Conservation (phyloP, 1,140 invertebrate species). For the Aphaenogaster rudis region DNA sequence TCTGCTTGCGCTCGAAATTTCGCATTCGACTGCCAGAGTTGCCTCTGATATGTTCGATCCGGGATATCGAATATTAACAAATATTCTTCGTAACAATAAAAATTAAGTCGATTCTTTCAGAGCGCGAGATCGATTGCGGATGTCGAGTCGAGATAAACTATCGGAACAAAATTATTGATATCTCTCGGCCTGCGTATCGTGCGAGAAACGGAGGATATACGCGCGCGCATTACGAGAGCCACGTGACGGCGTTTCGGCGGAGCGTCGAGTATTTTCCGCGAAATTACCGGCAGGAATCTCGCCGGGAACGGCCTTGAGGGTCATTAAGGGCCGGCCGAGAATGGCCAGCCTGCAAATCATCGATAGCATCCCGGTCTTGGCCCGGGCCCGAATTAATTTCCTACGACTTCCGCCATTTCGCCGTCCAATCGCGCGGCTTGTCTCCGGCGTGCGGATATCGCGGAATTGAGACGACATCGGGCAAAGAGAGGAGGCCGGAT, state of each 20-base stretch:
- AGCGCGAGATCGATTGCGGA: background rate
- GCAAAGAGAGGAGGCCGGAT: background rate
- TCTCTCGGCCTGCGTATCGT: background rate
- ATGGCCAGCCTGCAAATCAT: constrained; percentile 56
- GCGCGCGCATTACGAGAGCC: no score
- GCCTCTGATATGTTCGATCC: no score
- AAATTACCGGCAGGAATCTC: constrained; percentile 44
- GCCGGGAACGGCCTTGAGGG: background rate
- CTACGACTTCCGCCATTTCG: constrained; percentile 58
- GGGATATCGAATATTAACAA: background rate
- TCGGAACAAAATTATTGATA: background rate
- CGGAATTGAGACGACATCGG: constrained; percentile 53
- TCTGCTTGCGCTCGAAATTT: constrained; percentile 8
- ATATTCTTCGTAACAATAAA: background rate
- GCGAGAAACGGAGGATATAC: background rate
- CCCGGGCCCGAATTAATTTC: constrained; percentile 31
- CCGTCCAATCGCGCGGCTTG: constrained; percentile 29
- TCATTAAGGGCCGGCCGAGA: constrained; percentile 52
- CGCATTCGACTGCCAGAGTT: background rate
- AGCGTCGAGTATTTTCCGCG: constrained; percentile 36
- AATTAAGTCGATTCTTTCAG: background rate
- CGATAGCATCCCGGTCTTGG: constrained; percentile 32
- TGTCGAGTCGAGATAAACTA: background rate
- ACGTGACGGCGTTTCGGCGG: constrained; percentile 13
- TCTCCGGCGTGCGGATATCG: constrained; percentile 48